These are phyloP conservation scores for Hippocampus guttulatus DNA, from an alignment of 2,113 vertebrate genomes.

Conservation along the genomic window DNA sequence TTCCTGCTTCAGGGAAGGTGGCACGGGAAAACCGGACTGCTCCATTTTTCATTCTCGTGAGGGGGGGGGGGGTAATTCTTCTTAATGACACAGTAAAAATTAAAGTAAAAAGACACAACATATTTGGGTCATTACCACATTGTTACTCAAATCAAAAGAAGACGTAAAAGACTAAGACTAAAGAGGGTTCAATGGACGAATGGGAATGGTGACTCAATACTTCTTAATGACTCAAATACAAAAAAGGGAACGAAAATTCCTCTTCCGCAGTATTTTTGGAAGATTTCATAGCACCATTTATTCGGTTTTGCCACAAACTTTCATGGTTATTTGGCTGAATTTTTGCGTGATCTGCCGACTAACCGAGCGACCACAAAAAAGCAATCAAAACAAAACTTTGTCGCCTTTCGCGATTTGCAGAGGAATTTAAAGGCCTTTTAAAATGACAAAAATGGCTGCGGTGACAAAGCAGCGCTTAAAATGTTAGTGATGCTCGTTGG, in stretches of 20 bases:
- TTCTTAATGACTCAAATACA: no score
- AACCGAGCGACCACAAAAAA: neutral
- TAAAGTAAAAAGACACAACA: no score
- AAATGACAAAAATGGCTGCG: neutral
- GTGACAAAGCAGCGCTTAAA: neutral
- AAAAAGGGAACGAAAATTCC: neutral
- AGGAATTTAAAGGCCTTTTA: neutral
- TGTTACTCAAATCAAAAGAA: no score
- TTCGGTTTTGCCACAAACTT: neutral
- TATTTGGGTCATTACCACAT: no score
- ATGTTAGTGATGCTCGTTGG: slow-evolving; percentile 6
- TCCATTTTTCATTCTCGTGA: no score
- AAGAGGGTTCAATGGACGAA: neutral
- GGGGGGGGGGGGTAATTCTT: no score
- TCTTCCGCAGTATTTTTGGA: neutral
- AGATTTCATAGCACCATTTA: neutral
- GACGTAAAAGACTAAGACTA: no score
- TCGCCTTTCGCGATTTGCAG: neutral
- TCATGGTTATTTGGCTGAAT: neutral
- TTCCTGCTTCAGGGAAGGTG: neutral
- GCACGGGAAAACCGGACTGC: no score
- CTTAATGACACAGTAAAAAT: no score
- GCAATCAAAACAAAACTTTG: neutral
- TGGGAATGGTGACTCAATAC: neutral
- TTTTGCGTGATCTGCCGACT: neutral